Percentiles rank a stretch among this genome's conserved stretches.
phyloP scores from a whole-genome alignment of 2,888 invertebrate genomes.

The Druceiella hillmani region DNA sequence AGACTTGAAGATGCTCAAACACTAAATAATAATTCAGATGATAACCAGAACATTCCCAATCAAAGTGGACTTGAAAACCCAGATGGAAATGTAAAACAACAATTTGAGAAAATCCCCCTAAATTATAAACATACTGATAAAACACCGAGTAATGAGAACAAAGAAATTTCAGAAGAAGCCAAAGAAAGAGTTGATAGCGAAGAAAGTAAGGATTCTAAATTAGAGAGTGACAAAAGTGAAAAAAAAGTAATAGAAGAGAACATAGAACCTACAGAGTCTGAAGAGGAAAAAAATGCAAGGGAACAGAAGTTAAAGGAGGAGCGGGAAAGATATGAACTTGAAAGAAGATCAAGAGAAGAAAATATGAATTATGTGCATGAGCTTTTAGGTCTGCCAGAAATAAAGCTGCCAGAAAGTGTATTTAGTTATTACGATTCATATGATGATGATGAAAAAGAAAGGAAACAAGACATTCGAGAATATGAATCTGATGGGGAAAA shows the following conservation, averaged over 20 bases:
- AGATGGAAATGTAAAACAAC: constrained; percentile 36
- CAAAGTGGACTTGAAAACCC: constrained; percentile 10
- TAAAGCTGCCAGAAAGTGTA: constrained; percentile 45
- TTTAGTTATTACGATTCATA: constrained; percentile 32
- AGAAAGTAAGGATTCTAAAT: constrained; percentile 18
- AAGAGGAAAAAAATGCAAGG: constrained; percentile 27
- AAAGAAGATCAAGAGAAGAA: constrained; percentile 26
- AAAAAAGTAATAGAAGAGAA: constrained; percentile 21
- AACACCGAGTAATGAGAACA: constrained; percentile 24
- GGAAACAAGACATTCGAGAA: constrained; percentile 24
- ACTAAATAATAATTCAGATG: constrained; percentile 14
- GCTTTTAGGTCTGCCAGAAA: constrained; percentile 42
- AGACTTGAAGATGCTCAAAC: no score
- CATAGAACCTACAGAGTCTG: constrained; percentile 26
- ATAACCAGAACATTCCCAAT: not conserved
- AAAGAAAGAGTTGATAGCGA: constrained; percentile 11
- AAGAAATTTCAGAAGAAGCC: constrained; percentile 14
- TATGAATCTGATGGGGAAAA: constrained; percentile 30
- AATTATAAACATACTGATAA: constrained; percentile 38
- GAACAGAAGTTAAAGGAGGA: constrained; percentile 28
- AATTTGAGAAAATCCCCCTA: constrained; percentile 45
- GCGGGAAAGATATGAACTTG: constrained; percentile 33
- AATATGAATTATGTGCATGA: constrained; percentile 42
- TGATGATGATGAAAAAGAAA: constrained; percentile 26
- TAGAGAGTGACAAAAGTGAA: constrained; percentile 20